These are phyloP conservation scores for Euplagia quadripunctaria DNA, from an alignment of 2,888 invertebrate genomes.

Conservation along the genomic window DNA sequence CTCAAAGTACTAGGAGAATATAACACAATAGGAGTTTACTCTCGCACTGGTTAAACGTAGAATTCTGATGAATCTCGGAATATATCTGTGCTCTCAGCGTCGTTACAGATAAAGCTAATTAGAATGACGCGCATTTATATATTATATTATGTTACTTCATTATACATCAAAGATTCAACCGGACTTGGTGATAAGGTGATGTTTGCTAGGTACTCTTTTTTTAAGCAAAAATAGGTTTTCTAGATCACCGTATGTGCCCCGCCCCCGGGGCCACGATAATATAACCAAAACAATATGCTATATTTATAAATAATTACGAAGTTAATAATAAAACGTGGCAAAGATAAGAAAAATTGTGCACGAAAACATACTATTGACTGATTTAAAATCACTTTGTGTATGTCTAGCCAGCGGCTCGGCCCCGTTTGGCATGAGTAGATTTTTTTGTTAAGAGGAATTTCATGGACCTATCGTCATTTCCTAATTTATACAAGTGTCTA, in stretches of 20 bases:
- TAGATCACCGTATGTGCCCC: slow-evolving; percentile 19
- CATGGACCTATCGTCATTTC: no score
- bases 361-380: not conserved
- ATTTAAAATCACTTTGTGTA: not conserved
- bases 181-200: slow-evolving; percentile 30
- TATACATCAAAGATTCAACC: slow-evolving; percentile 9
- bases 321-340: not conserved
- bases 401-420: not conserved
- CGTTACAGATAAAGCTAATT: slow-evolving; percentile 37
- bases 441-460: no score
- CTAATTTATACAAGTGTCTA: no score
- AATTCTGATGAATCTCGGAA: slow-evolving; percentile 51
- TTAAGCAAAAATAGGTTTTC: slow-evolving; percentile 2
- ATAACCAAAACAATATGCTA: slow-evolving; percentile 1
- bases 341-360: slow-evolving; percentile 4
- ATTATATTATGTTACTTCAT: not conserved
- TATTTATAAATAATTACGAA: slow-evolving; percentile 9
- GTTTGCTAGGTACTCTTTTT: slow-evolving; percentile 20
- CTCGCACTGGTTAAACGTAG: slow-evolving; percentile 57
- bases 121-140: slow-evolving; percentile 30
- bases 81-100: slow-evolving; percentile 44
- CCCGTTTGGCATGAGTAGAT: not conserved
- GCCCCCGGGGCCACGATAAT: slow-evolving; percentile 11
- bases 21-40: slow-evolving; percentile 51
- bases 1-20: slow-evolving; percentile 55